Evolutionary conservation across 2,113 vertebrate genomes (phyloP).

Genomic region (Atherinomorus stipes): DNA sequence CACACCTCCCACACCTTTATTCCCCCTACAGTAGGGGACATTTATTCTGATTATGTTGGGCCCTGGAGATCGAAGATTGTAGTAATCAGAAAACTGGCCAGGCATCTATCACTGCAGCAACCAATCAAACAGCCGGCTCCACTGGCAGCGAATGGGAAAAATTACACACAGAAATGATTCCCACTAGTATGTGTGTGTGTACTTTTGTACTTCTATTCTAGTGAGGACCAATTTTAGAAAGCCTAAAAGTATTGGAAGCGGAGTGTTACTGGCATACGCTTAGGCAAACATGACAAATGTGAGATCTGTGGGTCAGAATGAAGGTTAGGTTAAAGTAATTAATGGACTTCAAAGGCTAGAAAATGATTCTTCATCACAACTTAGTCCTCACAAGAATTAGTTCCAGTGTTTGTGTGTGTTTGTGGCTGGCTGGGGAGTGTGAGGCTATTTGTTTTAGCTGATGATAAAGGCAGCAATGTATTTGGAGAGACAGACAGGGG

Average conservation of each 20-base stretch:
- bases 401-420: conserved; percentile 18
- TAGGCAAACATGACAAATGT: conserved; percentile 5
- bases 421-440: conserved; percentile 27
- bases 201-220: conserved; percentile 28
- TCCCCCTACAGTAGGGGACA: conserved; percentile 73
- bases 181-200: conserved; percentile 47
- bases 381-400: conserved; percentile 32
- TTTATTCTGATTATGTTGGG: conserved; percentile 85
- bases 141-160: conserved; percentile 70
- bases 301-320: background rate
- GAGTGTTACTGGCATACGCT: conserved; percentile 18
- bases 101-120: conserved; percentile 84
- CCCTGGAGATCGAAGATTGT: conserved; percentile 82
- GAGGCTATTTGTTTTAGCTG: conserved; percentile 78
- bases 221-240: conserved; percentile 37
- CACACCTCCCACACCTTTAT: conserved; percentile 61
- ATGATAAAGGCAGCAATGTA: conserved; percentile 76
- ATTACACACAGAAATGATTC: conserved; percentile 83
- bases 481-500: conserved; percentile 78
- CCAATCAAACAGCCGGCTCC: conserved; percentile 81
- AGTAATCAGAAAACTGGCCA: conserved; percentile 86
- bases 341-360: conserved; percentile 12
- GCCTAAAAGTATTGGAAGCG: conserved; percentile 8
- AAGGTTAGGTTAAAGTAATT: conserved; percentile 9
- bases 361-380: conserved; percentile 17